phyloP scores from a whole-genome alignment of 2,888 invertebrate species.

The Ormyrus pomaceus region DNA sequence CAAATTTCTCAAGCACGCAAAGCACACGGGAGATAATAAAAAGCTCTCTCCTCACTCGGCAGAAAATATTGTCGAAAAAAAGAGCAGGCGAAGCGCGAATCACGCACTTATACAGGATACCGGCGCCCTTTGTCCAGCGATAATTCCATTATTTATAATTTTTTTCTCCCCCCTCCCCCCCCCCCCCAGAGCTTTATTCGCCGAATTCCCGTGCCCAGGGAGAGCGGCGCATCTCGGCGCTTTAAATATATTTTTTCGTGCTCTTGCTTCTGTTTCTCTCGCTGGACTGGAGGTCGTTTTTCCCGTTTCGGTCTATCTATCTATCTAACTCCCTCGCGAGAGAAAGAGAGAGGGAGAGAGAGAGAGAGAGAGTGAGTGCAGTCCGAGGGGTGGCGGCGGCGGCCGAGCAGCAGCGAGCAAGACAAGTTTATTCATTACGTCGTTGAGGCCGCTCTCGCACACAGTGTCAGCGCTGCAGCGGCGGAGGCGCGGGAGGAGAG shows the following conservation, averaged over 20 bases:
- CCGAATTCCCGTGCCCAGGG: neutral
- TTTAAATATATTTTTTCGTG: conserved; percentile 58
- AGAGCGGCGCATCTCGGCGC: conserved; percentile 46
- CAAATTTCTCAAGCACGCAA: conserved; percentile 18
- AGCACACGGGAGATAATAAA: neutral
- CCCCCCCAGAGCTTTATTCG: neutral
- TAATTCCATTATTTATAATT: conserved; percentile 42
- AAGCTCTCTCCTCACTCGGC: neutral
- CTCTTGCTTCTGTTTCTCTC: conserved; percentile 40
- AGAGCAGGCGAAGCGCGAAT: neutral
- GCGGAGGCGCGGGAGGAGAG: conserved; percentile 46
- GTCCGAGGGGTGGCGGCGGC: conserved; percentile 44
- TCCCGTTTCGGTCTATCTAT: conserved; percentile 57
- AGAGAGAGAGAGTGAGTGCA: too few relatives aligned
- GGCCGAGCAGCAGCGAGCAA: conserved; percentile 53
- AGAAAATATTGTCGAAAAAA: conserved; percentile 1
- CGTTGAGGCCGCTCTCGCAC: conserved; percentile 50
- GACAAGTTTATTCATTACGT: conserved; percentile 55
- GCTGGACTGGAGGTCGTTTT: conserved; percentile 51
- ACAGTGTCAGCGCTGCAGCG: conserved; percentile 34
- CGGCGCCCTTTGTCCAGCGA: conserved; percentile 25
- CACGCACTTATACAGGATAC: neutral
- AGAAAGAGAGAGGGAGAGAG: too few relatives aligned
- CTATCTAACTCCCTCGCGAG: conserved; percentile 44
- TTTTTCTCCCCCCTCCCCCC: neutral